A percentile compares a stretch with the other conserved stretches of the same genome.
Evolutionary conservation across 2,797 vertebrate genomes (phyloP).

Genomic region (Chlorospingus semifuscus): DNA sequence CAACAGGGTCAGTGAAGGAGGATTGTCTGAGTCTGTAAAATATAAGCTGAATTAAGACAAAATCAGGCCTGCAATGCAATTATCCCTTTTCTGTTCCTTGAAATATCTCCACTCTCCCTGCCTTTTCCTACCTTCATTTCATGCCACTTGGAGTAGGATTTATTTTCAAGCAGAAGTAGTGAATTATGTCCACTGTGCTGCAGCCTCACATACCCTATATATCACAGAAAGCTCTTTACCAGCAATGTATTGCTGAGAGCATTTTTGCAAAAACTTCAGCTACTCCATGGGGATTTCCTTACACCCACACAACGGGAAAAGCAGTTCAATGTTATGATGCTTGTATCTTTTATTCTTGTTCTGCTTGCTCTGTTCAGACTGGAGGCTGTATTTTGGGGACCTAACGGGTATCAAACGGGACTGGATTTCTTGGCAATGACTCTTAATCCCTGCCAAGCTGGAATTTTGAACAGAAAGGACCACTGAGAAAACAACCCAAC

Average conservation of each 20-base stretch:
- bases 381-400: not conserved
- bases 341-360: not conserved
- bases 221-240: constrained; percentile 54
- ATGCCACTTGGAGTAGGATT: constrained; percentile 48
- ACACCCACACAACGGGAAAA: not conserved
- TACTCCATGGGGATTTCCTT: constrained; percentile 20
- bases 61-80: not conserved
- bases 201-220: not conserved
- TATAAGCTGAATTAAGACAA: constrained; percentile 40
- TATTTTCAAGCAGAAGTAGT: constrained; percentile 28
- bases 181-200: constrained; percentile 6
- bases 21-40: not conserved
- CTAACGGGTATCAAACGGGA: not conserved
- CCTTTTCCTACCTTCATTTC: constrained; percentile 36
- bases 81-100: not conserved
- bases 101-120: constrained; percentile 16
- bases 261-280: constrained; percentile 35
- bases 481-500: not conserved
- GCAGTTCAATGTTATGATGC: not conserved
- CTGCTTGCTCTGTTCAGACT: not conserved
- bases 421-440: not conserved
- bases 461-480: not conserved
- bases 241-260: not conserved
- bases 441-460: not conserved
- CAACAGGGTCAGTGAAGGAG: not conserved